Base-by-base conservation (phyloP, 2,113 vertebrate genomes). In the Crotophaga sulcirostris region DNA sequence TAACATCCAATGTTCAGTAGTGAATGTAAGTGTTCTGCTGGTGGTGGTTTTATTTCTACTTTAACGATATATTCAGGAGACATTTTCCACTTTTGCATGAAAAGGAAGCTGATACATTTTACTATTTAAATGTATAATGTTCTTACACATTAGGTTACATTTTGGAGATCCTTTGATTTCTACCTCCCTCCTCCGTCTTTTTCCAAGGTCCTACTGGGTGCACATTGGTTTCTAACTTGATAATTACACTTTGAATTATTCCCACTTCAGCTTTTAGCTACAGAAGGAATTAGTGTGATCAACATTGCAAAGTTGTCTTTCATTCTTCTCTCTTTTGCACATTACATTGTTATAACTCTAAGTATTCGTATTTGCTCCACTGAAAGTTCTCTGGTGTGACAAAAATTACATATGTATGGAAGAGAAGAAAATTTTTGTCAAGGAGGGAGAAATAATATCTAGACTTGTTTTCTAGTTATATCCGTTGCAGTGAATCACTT, bases 401-500 rank as follows among this genome's bases (percentile, higher is more conserved):
- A 89, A 93, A 44, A 95, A 51, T 73, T 25, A 51, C 1, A 18
- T 51, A 60, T 62, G 34, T 45, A 56, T 42, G 40, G 62, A 74
- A 80, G 25, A 45, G 51, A 40, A 73, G 4, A 34, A 79, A 76
- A 45, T 34, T 54, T 85, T 91, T 92, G 24, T 73, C n/a, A 75
- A 17, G 17, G 31, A 91, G 44, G 14, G 9, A 82, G 79, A 56
- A 62, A 56, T 59, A 75, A 13, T 17, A 44, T 92, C 51, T 68
- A 40, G 42, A 60, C 51, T 73, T 78, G 17, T 96, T 80, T 70
- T 62, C 67, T 94, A 90, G 94, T 96, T 89, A 63, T 69, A 84
- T 94, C 91, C 70, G 63, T 58, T 84, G 42, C 87, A 94, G 75
- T 69, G 60, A 92, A 95, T 94, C 69, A 58, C 45, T 86, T 95